Percentiles rank a stretch among this genome's conserved stretches.
These are phyloP conservation scores for Myopa testacea DNA, from an alignment of 2,888 invertebrate genomes.

Conservation along the genomic window DNA sequence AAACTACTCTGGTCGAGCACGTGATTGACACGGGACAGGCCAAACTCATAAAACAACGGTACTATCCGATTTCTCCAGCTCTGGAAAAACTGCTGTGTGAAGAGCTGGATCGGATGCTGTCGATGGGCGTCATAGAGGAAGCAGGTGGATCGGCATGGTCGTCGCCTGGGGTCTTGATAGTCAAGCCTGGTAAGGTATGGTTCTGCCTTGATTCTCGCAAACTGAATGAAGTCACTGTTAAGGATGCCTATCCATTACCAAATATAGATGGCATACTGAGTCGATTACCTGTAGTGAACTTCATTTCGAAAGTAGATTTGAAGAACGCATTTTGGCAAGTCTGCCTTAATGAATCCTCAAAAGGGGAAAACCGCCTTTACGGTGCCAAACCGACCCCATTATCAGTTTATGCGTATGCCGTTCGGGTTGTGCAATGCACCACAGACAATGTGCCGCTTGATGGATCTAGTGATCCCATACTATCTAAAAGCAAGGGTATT, in stretches of 20 bases:
- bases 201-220: neutral
- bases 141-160: conserved; percentile 2
- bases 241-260: conserved; percentile 9
- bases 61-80: too few relatives aligned
- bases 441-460: too few relatives aligned
- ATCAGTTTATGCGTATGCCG: too few relatives aligned
- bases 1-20: conserved; percentile 10
- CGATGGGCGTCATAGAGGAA: conserved; percentile 13
- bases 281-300: conserved; percentile 4
- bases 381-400: neutral
- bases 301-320: conserved; percentile 15
- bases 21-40: neutral
- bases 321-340: conserved; percentile 28
- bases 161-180: neutral
- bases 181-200: neutral
- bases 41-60: too few relatives aligned
- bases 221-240: neutral
- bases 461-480: too few relatives aligned
- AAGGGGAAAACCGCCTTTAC: conserved; percentile 28
- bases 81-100: neutral
- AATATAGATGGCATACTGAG: conserved; percentile 21
- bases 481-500: too few relatives aligned
- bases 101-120: conserved; percentile 15
- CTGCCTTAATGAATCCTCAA: neutral
- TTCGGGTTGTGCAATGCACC: too few relatives aligned